Conservation (phyloP, 2,797 vertebrate genomes). For the Lacerta bilineata region DNA sequence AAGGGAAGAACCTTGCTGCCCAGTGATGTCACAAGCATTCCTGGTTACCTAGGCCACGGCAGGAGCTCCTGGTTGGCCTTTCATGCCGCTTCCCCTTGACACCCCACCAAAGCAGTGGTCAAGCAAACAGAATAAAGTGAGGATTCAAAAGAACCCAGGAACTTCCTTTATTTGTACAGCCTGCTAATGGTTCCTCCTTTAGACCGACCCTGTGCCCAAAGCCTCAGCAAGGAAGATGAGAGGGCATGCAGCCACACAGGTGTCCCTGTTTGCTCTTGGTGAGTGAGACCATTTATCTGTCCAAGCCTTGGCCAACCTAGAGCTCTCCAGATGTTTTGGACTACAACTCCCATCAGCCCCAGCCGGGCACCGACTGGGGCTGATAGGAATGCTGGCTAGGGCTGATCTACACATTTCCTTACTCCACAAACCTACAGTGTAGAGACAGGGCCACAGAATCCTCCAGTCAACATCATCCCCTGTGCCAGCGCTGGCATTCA, state of each 20-base stretch:
- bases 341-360: too few relatives aligned
- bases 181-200: not conserved
- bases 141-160: not conserved
- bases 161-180: not conserved
- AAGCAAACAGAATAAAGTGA: not conserved
- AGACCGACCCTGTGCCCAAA: not conserved
- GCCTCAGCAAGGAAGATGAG: not conserved
- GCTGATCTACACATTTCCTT: not conserved
- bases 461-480: not conserved
- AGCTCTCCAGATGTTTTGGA: too few relatives aligned
- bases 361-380: too few relatives aligned
- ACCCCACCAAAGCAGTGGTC: not conserved
- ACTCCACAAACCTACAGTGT: not conserved
- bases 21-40: constrained; percentile 42
- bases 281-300: constrained; percentile 39
- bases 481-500: too few relatives aligned
- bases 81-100: not conserved
- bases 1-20: constrained; percentile 12
- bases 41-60: constrained; percentile 12
- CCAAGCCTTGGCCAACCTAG: not conserved
- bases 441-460: not conserved
- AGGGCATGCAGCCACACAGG: constrained; percentile 6
- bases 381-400: too few relatives aligned
- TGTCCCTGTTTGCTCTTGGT: constrained; percentile 58
- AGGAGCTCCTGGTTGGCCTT: not conserved